phyloP scores from a whole-genome alignment of 2,797 vertebrate species.

The Enteromius unitaeniatus region DNA sequence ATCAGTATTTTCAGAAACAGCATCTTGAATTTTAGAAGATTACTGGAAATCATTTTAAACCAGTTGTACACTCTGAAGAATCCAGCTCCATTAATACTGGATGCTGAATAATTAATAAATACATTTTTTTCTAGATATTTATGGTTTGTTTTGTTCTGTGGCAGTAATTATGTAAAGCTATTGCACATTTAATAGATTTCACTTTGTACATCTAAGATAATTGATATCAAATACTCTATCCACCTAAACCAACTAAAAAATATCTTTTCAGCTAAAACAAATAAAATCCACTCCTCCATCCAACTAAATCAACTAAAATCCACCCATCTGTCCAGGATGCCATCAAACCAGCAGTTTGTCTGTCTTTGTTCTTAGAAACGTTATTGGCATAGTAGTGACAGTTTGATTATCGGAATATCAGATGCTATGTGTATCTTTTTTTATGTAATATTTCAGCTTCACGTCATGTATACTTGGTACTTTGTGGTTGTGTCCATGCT shows the following conservation, averaged over 20 bases:
- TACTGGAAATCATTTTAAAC: neutral
- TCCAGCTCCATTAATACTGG: neutral
- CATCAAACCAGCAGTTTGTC: too few relatives aligned
- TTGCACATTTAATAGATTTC: neutral
- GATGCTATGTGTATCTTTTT: neutral
- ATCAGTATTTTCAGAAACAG: constrained; percentile 1
- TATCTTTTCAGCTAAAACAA: too few relatives aligned
- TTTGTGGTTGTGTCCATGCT: neutral
- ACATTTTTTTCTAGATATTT: neutral
- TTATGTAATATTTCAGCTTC: neutral
- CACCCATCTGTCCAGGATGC: too few relatives aligned
- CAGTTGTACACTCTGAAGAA: neutral
- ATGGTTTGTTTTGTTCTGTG: neutral
- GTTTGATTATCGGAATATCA: neutral
- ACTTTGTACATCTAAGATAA: too few relatives aligned
- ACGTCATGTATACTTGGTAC: neutral
- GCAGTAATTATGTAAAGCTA: neutral
- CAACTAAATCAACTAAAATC: neutral
- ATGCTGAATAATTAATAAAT: neutral
- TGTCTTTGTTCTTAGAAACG: neutral
- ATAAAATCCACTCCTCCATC: neutral
- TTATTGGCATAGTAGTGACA: neutral
- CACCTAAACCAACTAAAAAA: neutral
- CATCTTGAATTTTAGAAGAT: neutral
- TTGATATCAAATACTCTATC: neutral